Conservation (phyloP, 2,113 vertebrate species). For the Maccullochella peelii region DNA sequence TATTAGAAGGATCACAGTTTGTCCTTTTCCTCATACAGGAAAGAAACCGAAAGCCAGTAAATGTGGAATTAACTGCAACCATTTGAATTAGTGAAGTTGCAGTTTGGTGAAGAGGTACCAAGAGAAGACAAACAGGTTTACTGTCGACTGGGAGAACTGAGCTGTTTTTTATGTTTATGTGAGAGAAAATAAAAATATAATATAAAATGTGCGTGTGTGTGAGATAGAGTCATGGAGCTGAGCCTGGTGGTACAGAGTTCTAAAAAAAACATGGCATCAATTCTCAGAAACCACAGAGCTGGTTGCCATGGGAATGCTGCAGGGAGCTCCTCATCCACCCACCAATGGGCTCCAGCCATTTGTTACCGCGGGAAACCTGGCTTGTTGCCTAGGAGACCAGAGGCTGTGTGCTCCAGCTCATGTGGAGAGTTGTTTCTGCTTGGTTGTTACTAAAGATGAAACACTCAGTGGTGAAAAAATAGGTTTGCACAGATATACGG, state of each 20-base stretch:
- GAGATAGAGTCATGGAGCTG: conserved; percentile 35
- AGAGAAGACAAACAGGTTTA: neutral
- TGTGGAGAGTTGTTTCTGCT: conserved; percentile 49
- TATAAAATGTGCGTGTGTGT: conserved; percentile 2
- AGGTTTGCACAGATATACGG: conserved; percentile 7
- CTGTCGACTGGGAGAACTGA: neutral
- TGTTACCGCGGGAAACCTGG: conserved; percentile 75
- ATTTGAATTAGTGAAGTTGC: neutral
- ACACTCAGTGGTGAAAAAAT: conserved; percentile 27
- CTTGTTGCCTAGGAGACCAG: conserved; percentile 79
- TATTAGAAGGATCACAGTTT: neutral
- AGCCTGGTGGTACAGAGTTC: conserved; percentile 53
- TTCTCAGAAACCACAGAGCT: conserved; percentile 71
- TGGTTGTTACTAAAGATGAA: conserved; percentile 39
- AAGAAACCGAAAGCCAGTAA: neutral
- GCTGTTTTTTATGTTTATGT: conserved; percentile 5
- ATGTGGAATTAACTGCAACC: neutral
- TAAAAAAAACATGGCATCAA: conserved; percentile 64
- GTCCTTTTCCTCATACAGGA: conserved; percentile 1
- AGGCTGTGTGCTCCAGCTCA: conserved; percentile 55
- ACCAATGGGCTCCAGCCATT: conserved; percentile 70
- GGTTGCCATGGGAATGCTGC: conserved; percentile 82
- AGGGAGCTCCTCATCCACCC: conserved; percentile 74
- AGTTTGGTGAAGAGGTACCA: conserved; percentile 1
- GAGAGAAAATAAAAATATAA: neutral